phyloP scores from a whole-genome alignment of 2,113 vertebrate species.

The Crotalus helleri region DNA sequence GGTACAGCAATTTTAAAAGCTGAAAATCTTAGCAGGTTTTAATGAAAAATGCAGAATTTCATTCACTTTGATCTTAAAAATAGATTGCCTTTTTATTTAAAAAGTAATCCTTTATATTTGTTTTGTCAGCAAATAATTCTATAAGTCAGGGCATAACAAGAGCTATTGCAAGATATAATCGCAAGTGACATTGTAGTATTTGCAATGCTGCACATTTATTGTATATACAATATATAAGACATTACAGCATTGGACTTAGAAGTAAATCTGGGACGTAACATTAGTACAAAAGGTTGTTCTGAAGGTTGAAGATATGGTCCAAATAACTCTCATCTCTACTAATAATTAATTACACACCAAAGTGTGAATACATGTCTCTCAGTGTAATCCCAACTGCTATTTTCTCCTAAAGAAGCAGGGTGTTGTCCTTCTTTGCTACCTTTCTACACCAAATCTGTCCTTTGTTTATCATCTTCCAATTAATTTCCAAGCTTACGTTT shows the following conservation, averaged over 20 bases:
- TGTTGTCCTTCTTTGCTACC: not conserved
- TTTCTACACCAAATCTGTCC: not conserved
- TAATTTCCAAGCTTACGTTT: not conserved
- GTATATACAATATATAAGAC: not conserved
- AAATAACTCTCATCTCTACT: not conserved
- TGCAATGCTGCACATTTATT: not conserved
- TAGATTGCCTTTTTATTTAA: not conserved
- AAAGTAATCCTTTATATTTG: not conserved
- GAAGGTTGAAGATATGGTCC: not conserved
- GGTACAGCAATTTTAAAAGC: not conserved
- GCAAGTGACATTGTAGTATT: not conserved
- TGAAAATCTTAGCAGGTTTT: not conserved
- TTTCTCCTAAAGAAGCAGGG: not conserved
- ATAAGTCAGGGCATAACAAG: not conserved
- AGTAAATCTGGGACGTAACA: not conserved
- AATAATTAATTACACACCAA: not conserved
- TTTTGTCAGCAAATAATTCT: not conserved
- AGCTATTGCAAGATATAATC: not conserved
- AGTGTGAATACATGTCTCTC: not conserved
- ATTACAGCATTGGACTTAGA: not conserved
- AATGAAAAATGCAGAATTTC: not conserved
- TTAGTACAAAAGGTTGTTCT: not conserved
- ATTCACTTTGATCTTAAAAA: not conserved
- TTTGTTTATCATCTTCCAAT: not conserved
- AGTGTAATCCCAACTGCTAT: not conserved